Evolutionary conservation across 2,113 vertebrate species (phyloP), one percentile per base, ranked within the genome.

Genomic region (Cheilinus undulatus): DNA sequence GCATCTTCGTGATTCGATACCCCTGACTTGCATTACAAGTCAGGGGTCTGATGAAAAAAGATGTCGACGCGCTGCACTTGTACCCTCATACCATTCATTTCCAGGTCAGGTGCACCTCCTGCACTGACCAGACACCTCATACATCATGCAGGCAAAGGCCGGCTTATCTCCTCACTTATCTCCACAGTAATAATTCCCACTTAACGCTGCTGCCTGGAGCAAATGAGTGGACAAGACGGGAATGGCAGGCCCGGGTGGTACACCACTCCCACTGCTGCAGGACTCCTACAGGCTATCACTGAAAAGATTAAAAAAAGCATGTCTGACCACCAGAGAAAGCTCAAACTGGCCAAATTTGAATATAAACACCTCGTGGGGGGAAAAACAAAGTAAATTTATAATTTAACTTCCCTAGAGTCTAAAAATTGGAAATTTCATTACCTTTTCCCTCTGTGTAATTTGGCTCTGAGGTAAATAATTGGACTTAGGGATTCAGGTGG

Each of bases 91-190:
- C 80, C 80, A 85, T 86, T 87, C 78, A 77, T 92, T 90, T 91
- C 86, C 83, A 86, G 86, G 87, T 91, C 89, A 91, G 89, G 89
- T 92, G 91, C 88, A 86, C 66, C 73, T 78, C 83, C 82, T 42
- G 24, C 79, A 69, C 49, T 68, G 76, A 78, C 69, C 89, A 82
- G 69, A 86, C 92, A 93, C 90, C 90, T 91, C 91, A 92, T 93
- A 82, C 57, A 86, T 93, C 90, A 87, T 82, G 46, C 74, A 52
- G 64, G 78, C 71, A 76, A 74, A 72, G 71, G 83, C 63, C 45
- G 36, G 72, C 85, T 93, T 92, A 90, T 93, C 91, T 90, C 76
- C 64, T 80, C 60, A 71, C 90, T 92, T 91, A 93, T 93, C 92
- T 92, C 75, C 32, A 56, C 24, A 80, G 90, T 68, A 89, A 93